These are phyloP conservation scores for Apogon hyalosoma DNA, from an alignment of 2,797 vertebrate genomes.

Conservation along the genomic window DNA sequence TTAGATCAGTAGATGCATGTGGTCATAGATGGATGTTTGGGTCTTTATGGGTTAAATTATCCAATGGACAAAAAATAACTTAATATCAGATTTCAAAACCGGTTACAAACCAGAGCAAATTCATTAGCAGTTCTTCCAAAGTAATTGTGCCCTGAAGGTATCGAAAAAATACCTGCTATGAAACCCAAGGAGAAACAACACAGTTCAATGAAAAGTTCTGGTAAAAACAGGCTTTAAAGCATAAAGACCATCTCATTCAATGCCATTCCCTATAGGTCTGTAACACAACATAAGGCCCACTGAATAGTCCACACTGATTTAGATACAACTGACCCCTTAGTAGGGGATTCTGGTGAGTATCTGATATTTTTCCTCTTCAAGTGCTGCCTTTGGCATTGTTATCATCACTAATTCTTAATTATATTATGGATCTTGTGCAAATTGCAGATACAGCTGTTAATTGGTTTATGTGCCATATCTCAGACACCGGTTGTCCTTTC, in stretches of 20 bases:
- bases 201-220: slow-evolving; percentile 10
- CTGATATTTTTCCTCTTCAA: slow-evolving; percentile 22
- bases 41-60: neutral
- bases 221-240: neutral
- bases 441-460: slow-evolving; percentile 58
- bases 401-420: slow-evolving; percentile 53
- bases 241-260: slow-evolving; percentile 14
- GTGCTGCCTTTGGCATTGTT: slow-evolving; percentile 47
- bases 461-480: slow-evolving; percentile 63
- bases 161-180: neutral
- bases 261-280: neutral
- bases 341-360: slow-evolving; percentile 27
- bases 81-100: slow-evolving; percentile 30
- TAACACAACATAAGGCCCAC: neutral
- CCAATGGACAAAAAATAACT: slow-evolving; percentile 22
- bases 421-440: slow-evolving; percentile 59
- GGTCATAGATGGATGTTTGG: too few relatives aligned
- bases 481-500: slow-evolving; percentile 29
- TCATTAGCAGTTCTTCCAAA: slow-evolving; percentile 14
- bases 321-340: slow-evolving; percentile 37
- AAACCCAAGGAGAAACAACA: slow-evolving; percentile 1
- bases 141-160: neutral
- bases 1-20: too few relatives aligned
- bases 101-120: neutral
- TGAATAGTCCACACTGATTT: slow-evolving; percentile 4